Evolutionary conservation across 2,888 invertebrate genomes (phyloP), one percentile per base, ranked within the genome.

Genomic region (Cactoblastis cactorum): DNA sequence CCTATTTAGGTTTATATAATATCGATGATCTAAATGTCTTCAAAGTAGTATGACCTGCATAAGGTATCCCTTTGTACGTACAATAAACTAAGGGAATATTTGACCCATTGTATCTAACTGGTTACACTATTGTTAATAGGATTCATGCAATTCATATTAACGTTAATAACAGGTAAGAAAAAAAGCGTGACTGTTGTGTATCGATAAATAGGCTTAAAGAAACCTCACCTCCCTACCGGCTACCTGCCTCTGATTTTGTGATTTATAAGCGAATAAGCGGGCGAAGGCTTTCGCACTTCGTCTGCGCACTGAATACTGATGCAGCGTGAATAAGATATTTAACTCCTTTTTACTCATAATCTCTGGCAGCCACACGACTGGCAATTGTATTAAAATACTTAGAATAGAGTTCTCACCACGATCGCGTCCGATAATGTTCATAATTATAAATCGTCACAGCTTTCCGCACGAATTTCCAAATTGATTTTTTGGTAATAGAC

Each of bases 381-480:
- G 9, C 2, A 37, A 38, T 37, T 37, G 14, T 24, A 37, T 37
- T 15, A 24, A 48, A 38, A 38, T 37, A 15, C 37, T 14, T 49
- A 19, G 39, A 52, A 54, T 45, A 55, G 33, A 57, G 53, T 55
- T 59, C 56, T 59, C 57, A 59, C 54, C 56, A 57, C 54, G 53
- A 55, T 50, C 50, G 34, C 49, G n/a, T 50, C 51, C 41, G 51
- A 49, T 47, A 48, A 45, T 43, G 51, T 46, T 37, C 45, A 51
- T 50, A 47, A 54, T 54, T 52, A 55, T 61, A 60, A 75, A 71
- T 69, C 67, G 72, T 77, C 71, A 69, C 68, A 71, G 62, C 69
- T 77, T 79, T 79, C 77, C 80, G 85, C 86, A 85, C 85, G 87
- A 85, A 63, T 80, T 68, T 67, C 58, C 61, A 61, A 77, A 80